Percentiles rank a stretch among this genome's conserved stretches.
These are phyloP conservation scores for Ashinkailepas kermadecensis DNA, from an alignment of 2,888 invertebrate genomes.

Conservation along the genomic window DNA sequence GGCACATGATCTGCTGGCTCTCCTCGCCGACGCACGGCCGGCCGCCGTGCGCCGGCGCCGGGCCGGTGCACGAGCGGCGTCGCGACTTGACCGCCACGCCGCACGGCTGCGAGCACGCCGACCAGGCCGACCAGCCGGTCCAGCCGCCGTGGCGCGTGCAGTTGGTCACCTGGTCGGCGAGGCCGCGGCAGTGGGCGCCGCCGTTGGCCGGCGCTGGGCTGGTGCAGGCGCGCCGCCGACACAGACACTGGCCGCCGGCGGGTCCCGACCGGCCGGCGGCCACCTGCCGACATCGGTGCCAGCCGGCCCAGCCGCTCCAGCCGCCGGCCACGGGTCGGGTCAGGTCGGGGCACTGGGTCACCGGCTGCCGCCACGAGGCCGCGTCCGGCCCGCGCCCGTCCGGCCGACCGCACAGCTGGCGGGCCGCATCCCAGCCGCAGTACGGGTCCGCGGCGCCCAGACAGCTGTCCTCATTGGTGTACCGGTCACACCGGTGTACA, in stretches of 20 bases:
- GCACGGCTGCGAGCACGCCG: constrained; percentile 76
- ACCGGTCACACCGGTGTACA: constrained; percentile 68
- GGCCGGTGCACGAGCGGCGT: constrained; percentile 73
- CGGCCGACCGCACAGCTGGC: constrained; percentile 63
- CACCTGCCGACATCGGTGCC: constrained; percentile 66
- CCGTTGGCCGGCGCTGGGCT: constrained; percentile 72
- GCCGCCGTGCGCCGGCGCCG: constrained; percentile 75
- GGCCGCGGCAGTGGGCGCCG: constrained; percentile 59
- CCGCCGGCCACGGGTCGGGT: constrained; percentile 59
- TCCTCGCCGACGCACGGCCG: constrained; percentile 77
- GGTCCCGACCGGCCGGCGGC: constrained; percentile 42
- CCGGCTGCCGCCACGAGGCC: constrained; percentile 65
- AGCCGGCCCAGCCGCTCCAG: constrained; percentile 80
- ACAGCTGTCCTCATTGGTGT: constrained; percentile 61
- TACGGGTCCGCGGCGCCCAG: constrained; percentile 82
- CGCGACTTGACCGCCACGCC: constrained; percentile 64
- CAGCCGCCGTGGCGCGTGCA: constrained; percentile 88
- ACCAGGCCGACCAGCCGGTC: constrained; percentile 91
- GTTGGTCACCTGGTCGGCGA: constrained; percentile 57
- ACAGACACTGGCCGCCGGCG: constrained; percentile 53
- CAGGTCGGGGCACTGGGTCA: constrained; percentile 56
- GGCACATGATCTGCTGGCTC: constrained; percentile 67
- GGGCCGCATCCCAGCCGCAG: constrained; percentile 82
- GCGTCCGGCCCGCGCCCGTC: constrained; percentile 56
- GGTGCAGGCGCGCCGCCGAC: constrained; percentile 69